Conservation (phyloP, 2,797 vertebrate species). For the Perodicticus potto region DNA sequence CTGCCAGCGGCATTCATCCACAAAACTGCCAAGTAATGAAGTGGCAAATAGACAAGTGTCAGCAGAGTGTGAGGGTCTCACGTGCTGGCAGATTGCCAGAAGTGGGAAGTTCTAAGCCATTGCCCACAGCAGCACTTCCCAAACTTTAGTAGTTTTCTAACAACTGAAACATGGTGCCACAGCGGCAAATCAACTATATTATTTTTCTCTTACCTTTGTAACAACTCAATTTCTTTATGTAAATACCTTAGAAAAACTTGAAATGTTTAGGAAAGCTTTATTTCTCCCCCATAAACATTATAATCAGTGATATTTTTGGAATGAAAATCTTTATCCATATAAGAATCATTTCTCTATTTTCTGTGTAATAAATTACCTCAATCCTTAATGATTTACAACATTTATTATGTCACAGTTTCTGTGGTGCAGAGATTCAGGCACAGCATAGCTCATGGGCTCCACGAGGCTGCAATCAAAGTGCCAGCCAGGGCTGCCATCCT, state of each 20-base stretch:
- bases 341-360: not conserved
- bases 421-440: not conserved
- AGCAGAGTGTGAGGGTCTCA: not conserved
- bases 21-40: not conserved
- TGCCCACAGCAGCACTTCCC: not conserved
- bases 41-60: not conserved
- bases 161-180: not conserved
- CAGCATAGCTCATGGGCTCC: not conserved
- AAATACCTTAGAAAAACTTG: not conserved
- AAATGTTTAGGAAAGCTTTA: not conserved
- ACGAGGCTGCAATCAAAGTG: too few relatives aligned
- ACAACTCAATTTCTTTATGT: not conserved
- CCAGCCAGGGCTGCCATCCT: accelerated
- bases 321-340: not conserved
- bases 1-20: not conserved
- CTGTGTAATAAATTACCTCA: not conserved
- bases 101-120: not conserved
- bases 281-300: not conserved
- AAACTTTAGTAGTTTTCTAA: not conserved
- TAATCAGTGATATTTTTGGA: not conserved
- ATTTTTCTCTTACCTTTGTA: not conserved
- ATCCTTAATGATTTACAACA: not conserved
- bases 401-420: not conserved
- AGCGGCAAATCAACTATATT: not conserved
- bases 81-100: too few relatives aligned